Evolutionary conservation across 2,888 invertebrate species (phyloP), one percentile per base, ranked within the genome.

Genomic region (Notocelia uddmanniana): DNA sequence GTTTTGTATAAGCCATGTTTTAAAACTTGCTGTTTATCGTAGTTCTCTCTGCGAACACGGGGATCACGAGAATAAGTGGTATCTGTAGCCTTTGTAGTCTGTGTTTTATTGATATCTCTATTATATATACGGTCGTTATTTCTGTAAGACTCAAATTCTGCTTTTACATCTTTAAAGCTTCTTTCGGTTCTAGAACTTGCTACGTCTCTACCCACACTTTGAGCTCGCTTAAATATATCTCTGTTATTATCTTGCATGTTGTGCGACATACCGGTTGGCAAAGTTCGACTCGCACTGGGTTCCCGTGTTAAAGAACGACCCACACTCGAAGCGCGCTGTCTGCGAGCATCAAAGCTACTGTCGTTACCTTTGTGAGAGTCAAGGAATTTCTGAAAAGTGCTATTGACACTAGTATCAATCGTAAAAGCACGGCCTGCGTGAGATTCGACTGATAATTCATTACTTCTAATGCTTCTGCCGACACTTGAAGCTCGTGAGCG

Each of bases 361-460:
- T 85, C 82, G 68, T 41, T 68, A 55, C 19, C 74, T 21, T 57
- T 69, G 21, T 52, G 68, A 13, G 72, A 78, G 54, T 79, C 77
- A 23, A 86, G 63, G 37, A 81, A 81, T 68, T 83, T 81, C 82
- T 91, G 90, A 74, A 92, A 92, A 37, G 90, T 89, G 62, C 83
- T 80, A 64, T 86, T 88, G 13, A 90, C 83, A 77, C 91, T 92
- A 3, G 90, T 92, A 73, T 93, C 89, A 76, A 92, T 93, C 19
- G 80, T 84, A 74, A 92, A 90, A n/a, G 88, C 82, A 21, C 82
- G 82, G 1, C 89, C 88, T 6, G 80, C 75, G 59, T 86, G 78
- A 8, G 83, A 77, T 77, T 87, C 81, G 2, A 89, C 81, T 3
- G 85, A 86, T 59, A 87, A 71, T 34, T 74, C 81, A 23, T 86